These are phyloP conservation scores for Macrostomum lignano DNA, from an alignment of 1,140 invertebrate species.

Conservation along the genomic window DNA sequence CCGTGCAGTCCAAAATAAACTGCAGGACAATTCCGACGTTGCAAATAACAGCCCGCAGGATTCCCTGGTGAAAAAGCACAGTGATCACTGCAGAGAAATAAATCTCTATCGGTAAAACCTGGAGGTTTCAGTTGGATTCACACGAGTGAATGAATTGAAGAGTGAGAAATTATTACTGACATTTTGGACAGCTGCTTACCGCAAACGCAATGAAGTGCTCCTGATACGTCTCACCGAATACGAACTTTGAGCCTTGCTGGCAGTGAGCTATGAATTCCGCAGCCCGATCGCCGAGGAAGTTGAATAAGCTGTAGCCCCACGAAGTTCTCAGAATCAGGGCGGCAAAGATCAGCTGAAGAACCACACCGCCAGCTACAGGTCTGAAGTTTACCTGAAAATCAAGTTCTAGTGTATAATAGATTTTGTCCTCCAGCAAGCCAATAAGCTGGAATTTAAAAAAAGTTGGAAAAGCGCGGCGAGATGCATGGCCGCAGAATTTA, in stretches of 20 bases:
- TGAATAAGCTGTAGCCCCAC: constrained; percentile 42
- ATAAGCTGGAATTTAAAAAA: too few species aligned
- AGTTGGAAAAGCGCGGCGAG: too few species aligned
- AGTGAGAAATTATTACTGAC: too few species aligned
- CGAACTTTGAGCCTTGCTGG: constrained; percentile 46
- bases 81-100: constrained; percentile 18
- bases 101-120: constrained; percentile 19
- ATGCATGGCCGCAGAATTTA: too few species aligned
- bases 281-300: constrained; percentile 43
- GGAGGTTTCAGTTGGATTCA: too few species aligned
- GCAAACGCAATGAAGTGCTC: constrained; percentile 15
- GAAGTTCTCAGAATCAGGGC: constrained; percentile 54
- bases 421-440: too few species aligned
- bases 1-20: constrained; percentile 38
- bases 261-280: constrained; percentile 48
- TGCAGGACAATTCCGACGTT: constrained; percentile 6
- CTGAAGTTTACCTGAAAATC: constrained; percentile 20
- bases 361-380: constrained; percentile 36
- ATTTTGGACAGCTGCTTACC: too few species aligned
- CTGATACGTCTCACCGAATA: constrained; percentile 39
- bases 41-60: constrained; percentile 16
- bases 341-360: constrained; percentile 56
- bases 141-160: too few species aligned
- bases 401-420: too few species aligned
- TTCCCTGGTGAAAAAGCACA: constrained; percentile 20